Evolutionary conservation across 1,140 invertebrate species (phyloP).

Genomic region (Thaumatotibia leucotreta): DNA sequence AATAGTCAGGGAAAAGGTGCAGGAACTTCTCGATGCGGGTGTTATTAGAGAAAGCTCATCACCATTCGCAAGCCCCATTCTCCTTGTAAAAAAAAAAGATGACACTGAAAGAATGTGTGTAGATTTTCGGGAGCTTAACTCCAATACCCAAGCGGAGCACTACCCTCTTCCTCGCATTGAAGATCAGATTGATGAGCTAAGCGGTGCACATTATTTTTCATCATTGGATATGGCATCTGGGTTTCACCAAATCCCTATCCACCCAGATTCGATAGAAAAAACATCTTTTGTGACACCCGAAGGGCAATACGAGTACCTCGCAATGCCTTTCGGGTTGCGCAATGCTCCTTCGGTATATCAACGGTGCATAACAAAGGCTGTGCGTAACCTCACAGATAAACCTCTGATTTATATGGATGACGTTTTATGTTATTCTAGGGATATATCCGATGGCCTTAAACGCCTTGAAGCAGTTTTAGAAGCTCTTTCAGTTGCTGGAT

Average conservation of each 20-base stretch:
- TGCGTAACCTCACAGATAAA: too few species aligned
- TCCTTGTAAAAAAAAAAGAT: slow-evolving; percentile 28
- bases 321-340: slow-evolving; percentile 36
- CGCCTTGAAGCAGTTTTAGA: neutral
- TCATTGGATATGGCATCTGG: slow-evolving; percentile 55
- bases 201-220: slow-evolving; percentile 20
- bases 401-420: slow-evolving; percentile 1
- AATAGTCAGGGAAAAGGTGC: slow-evolving; percentile 17
- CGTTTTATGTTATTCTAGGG: neutral
- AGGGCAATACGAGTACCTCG: slow-evolving; percentile 35
- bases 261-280: slow-evolving; percentile 42
- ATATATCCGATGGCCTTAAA: neutral
- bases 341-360: slow-evolving; percentile 34
- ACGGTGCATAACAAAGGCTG: neutral
- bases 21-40: slow-evolving; percentile 1
- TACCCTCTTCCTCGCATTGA: slow-evolving; percentile 73
- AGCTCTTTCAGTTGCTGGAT: neutral
- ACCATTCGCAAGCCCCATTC: slow-evolving; percentile 23
- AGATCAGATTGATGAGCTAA: slow-evolving; percentile 48
- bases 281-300: slow-evolving; percentile 59
- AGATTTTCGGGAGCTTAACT: neutral
- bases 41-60: slow-evolving; percentile 20
- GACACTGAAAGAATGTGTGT: slow-evolving; percentile 19
- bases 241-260: slow-evolving; percentile 67
- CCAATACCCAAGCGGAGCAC: slow-evolving; percentile 45